Evolutionary conservation across 2,113 vertebrate genomes (phyloP), one percentile per base, ranked within the genome.

Genomic region (Phylloscopus whistleri): DNA sequence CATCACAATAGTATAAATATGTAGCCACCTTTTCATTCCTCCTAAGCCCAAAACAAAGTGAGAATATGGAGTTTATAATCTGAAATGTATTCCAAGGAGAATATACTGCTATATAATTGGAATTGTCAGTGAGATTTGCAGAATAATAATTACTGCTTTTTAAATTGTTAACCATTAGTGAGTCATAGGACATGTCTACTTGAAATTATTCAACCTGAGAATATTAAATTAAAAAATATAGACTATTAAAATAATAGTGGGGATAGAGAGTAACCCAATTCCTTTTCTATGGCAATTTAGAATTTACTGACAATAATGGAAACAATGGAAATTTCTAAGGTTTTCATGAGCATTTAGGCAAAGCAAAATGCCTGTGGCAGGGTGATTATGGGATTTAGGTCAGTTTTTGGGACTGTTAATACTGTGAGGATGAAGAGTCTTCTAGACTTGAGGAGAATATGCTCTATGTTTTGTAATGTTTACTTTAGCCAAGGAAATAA

Each of bases 71-170:
- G 10, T 90, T 75, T 23, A 17, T 56, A 58, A 56, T 84, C 48
- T 67, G 37, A 94, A 33, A 58, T 68, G 62, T 43, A 56, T 76
- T 76, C 83, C 67, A 58, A 67, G 51, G 37, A 87, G 60, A 86
- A 69, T 49, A n/a, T 18, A 37, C 11, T 44, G 60, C 56, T 66
- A 6, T 52, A n/a, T 80, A 86, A 82, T 62, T 91, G 68, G n/a
- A 80, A 84, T 86, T 84, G 44, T 73, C 73, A 74, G 39, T 41
- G 46, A 63, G 62, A 80, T 69, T 74, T 89, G 16, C 22, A 82
- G 70, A 89, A 62, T 91, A 66, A 66, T 88, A 91, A 74, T 90
- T 84, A 87, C 51, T 69, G 70, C 24, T 67, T 95, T 93, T 67
- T 15, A 13, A 87, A 41, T 59, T 63, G 18, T 87, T 93, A 93